Evolutionary conservation across 2,888 invertebrate species (phyloP).

Genomic region (Tetragonisca angustula): DNA sequence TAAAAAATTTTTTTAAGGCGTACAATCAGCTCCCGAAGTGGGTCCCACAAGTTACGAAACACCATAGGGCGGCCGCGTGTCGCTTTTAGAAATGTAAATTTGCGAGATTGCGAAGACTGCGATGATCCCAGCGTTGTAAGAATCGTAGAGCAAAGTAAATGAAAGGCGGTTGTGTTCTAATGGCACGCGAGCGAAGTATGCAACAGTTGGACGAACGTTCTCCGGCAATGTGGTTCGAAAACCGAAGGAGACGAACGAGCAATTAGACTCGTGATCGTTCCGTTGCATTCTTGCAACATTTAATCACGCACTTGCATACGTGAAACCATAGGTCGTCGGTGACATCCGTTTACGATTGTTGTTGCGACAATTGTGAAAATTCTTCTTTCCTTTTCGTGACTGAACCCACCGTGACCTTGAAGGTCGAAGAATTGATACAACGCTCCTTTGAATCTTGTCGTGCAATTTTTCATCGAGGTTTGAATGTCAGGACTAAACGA

Average conservation of each 20-base stretch:
- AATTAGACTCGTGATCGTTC: background rate
- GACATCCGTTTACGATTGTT: constrained; percentile 8
- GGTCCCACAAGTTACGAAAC: too few relatives aligned
- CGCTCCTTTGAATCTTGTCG: too few relatives aligned
- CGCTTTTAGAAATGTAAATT: background rate
- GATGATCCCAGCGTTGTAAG: background rate
- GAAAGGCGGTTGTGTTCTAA: background rate
- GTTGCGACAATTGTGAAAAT: too few relatives aligned
- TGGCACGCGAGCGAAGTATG: background rate
- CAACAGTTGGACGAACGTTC: background rate
- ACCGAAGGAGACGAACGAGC: background rate
- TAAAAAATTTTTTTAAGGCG: too few relatives aligned
- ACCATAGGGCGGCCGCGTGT: too few relatives aligned
- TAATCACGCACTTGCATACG: constrained; percentile 1
- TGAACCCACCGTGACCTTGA: too few relatives aligned
- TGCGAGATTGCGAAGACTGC: background rate
- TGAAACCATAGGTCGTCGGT: constrained; percentile 8
- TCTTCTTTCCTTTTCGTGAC: too few relatives aligned
- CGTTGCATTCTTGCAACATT: background rate
- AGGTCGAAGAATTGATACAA: too few relatives aligned
- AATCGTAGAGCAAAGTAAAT: background rate
- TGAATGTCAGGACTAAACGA: too few relatives aligned
- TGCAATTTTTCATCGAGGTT: too few relatives aligned
- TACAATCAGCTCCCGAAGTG: too few relatives aligned
- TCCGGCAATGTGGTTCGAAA: background rate